Evolutionary conservation across 2,888 invertebrate genomes (phyloP).

Genomic region (Pristionchus exspectatus): DNA sequence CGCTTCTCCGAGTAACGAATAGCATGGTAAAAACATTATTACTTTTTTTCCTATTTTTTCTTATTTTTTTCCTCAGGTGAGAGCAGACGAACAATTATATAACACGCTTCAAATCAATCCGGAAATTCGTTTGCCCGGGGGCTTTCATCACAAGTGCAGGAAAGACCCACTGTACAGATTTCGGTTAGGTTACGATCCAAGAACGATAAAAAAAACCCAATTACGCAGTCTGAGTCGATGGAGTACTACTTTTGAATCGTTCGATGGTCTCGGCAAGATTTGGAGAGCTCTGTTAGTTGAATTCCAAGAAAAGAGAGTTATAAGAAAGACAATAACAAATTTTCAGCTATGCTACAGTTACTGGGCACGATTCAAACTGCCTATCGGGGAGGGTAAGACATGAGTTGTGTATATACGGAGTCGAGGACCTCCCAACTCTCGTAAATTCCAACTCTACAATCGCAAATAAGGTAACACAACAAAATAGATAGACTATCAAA

Average conservation of each 20-base stretch:
- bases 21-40: background rate
- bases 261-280: background rate
- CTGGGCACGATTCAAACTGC: background rate
- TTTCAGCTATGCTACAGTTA: background rate
- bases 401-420: constrained; percentile 33
- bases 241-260: background rate
- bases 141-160: background rate
- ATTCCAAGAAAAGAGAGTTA: background rate
- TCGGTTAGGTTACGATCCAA: background rate
- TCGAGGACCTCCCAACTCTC: background rate
- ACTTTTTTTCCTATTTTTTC: too few species aligned
- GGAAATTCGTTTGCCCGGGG: constrained; percentile 26
- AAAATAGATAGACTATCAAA: background rate
- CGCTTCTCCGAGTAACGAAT: background rate
- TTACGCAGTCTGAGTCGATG: background rate
- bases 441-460: background rate
- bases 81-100: constrained; percentile 13
- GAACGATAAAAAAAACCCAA: background rate
- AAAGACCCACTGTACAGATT: background rate
- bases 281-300: background rate
- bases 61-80: too few species aligned
- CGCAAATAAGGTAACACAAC: constrained; percentile 18
- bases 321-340: background rate
- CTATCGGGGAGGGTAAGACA: background rate
- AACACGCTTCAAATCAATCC: background rate